Percentiles rank a stretch among this genome's conserved stretches.
phyloP scores from a whole-genome alignment of 2,113 vertebrate species.

The Peromyscus maniculatus region DNA sequence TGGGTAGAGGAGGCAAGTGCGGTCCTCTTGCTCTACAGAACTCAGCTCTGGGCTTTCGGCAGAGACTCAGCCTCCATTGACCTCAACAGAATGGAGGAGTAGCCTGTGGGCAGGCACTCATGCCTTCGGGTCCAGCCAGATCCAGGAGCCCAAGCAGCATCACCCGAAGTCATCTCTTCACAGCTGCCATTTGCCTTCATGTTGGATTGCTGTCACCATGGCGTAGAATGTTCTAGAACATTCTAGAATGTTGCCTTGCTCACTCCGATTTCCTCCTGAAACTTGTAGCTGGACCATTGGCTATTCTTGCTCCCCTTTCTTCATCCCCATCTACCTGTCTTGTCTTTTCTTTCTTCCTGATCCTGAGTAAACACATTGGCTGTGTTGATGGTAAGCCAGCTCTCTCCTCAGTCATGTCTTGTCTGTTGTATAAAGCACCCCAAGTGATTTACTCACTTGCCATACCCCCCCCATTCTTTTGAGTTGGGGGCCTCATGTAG shows the following conservation, averaged over 20 bases:
- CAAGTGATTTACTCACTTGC: background rate
- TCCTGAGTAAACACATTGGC: background rate
- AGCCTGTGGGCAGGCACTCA: rapidly evolving
- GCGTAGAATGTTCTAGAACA: background rate
- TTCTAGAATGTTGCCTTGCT: too few relatives aligned
- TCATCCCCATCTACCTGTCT: background rate
- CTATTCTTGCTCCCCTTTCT: rapidly evolving
- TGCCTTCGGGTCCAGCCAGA: background rate
- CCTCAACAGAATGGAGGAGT: too few relatives aligned
- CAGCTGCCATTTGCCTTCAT: background rate
- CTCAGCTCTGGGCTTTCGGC: background rate
- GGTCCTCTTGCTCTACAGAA: background rate
- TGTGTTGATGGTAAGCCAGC: too few relatives aligned
- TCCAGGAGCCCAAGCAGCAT: background rate
- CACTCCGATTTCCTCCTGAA: background rate
- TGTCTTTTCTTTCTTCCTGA: background rate
- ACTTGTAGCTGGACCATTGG: background rate
- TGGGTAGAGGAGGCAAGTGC: background rate
- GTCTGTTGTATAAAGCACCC: background rate
- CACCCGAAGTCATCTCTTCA: background rate
- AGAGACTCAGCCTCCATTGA: background rate
- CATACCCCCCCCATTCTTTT: background rate
- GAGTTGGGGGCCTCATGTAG: background rate
- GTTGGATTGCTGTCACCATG: background rate
- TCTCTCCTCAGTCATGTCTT: background rate